These are phyloP conservation scores for Pangasianodon hypophthalmus DNA, from an alignment of 2,113 vertebrate species.

Conservation along the genomic window DNA sequence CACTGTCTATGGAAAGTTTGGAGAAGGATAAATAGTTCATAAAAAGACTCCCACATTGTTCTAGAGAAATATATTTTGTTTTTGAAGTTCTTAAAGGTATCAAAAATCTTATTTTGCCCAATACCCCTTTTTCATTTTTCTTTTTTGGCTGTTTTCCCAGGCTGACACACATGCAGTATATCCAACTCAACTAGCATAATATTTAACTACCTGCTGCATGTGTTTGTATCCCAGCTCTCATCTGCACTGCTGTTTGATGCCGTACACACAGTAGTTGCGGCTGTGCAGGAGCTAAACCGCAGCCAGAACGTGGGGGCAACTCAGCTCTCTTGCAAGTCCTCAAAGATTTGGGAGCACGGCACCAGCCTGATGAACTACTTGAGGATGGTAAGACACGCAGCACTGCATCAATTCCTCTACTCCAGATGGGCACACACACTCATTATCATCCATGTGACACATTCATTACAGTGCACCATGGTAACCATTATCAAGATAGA, in stretches of 20 bases:
- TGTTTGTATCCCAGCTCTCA: constrained; percentile 80
- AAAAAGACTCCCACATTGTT: not conserved
- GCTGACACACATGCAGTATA: not conserved
- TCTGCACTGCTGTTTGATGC: constrained; percentile 93
- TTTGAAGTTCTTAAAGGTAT: not conserved
- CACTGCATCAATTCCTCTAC: constrained; percentile 19
- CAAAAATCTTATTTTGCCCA: not conserved
- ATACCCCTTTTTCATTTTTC: not conserved
- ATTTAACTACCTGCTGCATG: constrained; percentile 25
- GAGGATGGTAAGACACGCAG: constrained; percentile 82
- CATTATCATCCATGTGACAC: not conserved
- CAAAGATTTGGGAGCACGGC: constrained; percentile 98
- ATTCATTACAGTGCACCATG: not conserved
- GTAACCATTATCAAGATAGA: not conserved
- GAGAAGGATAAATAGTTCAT: not conserved
- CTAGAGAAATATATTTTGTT: not conserved
- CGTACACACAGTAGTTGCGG: constrained; percentile 88
- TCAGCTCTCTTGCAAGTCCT: constrained; percentile 93
- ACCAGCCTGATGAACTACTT: constrained; percentile 99
- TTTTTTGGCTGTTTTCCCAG: not conserved
- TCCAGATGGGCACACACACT: not conserved
- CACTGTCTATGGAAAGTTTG: not conserved
- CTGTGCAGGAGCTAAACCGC: constrained; percentile 93
- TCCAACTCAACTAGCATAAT: not conserved
- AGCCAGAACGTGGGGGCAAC: constrained; percentile 97